These are phyloP conservation scores for Drosophila busckii DNA, from an alignment of 1,140 invertebrate species.

Conservation along the genomic window DNA sequence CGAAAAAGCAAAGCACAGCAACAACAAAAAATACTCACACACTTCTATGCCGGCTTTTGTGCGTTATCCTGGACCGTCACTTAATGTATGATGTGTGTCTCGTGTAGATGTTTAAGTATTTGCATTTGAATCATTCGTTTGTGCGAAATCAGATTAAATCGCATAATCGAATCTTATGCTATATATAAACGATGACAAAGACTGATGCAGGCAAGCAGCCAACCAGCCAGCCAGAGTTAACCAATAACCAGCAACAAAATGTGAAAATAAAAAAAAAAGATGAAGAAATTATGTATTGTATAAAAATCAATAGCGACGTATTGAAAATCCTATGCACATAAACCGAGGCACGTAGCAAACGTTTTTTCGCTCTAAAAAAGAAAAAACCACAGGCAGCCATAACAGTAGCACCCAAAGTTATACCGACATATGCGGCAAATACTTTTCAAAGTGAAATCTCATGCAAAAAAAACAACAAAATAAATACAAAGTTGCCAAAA, in stretches of 20 bases:
- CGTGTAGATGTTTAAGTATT: slow-evolving; percentile 40
- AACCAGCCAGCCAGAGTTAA: slow-evolving; percentile 46
- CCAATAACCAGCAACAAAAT: slow-evolving; percentile 21
- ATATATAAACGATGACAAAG: slow-evolving; percentile 72
- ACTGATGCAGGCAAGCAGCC: slow-evolving; percentile 54
- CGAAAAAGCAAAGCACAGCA: slow-evolving; percentile 16
- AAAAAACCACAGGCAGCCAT: slow-evolving; percentile 49
- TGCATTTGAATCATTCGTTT: slow-evolving; percentile 77
- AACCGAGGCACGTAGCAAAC: slow-evolving; percentile 67
- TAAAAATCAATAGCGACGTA: slow-evolving; percentile 71
- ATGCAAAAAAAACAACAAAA: slow-evolving; percentile 15
- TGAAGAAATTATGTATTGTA: slow-evolving; percentile 68
- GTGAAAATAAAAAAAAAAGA: slow-evolving; percentile 22
- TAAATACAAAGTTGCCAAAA: slow-evolving; percentile 20
- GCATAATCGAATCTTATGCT: slow-evolving; percentile 73
- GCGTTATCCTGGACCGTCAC: slow-evolving; percentile 8
- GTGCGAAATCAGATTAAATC: slow-evolving; percentile 77
- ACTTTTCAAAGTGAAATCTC: slow-evolving; percentile 73
- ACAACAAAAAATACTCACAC: slow-evolving; percentile 17
- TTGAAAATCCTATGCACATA: slow-evolving; percentile 76
- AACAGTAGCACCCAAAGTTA: slow-evolving; percentile 58
- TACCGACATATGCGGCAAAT: slow-evolving; percentile 72
- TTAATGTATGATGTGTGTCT: slow-evolving; percentile 9
- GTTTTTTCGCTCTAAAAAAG: slow-evolving; percentile 49
- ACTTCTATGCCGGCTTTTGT: slow-evolving; percentile 52